Percentiles rank a stretch among this genome's conserved stretches.
Conservation (phyloP, 2,888 invertebrate species). For the Gortyna flavago region DNA sequence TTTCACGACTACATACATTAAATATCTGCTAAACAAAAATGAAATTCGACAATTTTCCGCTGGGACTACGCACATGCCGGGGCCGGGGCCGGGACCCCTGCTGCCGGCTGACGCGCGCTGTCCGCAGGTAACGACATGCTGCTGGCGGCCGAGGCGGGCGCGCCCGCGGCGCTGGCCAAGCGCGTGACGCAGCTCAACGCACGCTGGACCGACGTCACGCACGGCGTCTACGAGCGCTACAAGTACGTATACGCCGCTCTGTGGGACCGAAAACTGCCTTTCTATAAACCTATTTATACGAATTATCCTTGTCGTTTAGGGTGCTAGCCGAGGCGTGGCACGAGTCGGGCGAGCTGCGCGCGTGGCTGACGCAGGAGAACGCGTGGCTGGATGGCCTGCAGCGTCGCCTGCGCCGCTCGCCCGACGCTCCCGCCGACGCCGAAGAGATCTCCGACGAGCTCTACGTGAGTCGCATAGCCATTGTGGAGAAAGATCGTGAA, state of each 20-base stretch:
- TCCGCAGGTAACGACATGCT: slow-evolving; percentile 91
- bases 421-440: slow-evolving; percentile 94
- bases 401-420: slow-evolving; percentile 93
- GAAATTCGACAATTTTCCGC: too few relatives aligned
- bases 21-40: too few relatives aligned
- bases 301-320: slow-evolving; percentile 61
- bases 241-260: slow-evolving; percentile 70
- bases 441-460: slow-evolving; percentile 97
- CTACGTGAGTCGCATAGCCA: slow-evolving; percentile 83
- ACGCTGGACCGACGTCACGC: slow-evolving; percentile 92
- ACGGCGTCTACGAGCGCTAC: slow-evolving; percentile 90
- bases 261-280: too few relatives aligned
- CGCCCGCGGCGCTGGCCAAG: slow-evolving; percentile 90
- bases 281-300: too few relatives aligned
- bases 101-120: background rate
- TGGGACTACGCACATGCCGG: too few relatives aligned
- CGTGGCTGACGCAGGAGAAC: slow-evolving; percentile 93
- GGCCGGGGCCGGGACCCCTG: too few relatives aligned
- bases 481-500: too few relatives aligned
- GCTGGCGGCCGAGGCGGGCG: slow-evolving; percentile 87
- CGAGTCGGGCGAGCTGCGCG: slow-evolving; percentile 94
- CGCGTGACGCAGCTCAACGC: slow-evolving; percentile 89
- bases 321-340: slow-evolving; percentile 93
- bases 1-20: too few relatives aligned
- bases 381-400: slow-evolving; percentile 95